A percentile compares a stretch with the other conserved stretches of the same genome.
Conservation (phyloP, 2,888 invertebrate genomes). For the Coelopa pilipes region DNA sequence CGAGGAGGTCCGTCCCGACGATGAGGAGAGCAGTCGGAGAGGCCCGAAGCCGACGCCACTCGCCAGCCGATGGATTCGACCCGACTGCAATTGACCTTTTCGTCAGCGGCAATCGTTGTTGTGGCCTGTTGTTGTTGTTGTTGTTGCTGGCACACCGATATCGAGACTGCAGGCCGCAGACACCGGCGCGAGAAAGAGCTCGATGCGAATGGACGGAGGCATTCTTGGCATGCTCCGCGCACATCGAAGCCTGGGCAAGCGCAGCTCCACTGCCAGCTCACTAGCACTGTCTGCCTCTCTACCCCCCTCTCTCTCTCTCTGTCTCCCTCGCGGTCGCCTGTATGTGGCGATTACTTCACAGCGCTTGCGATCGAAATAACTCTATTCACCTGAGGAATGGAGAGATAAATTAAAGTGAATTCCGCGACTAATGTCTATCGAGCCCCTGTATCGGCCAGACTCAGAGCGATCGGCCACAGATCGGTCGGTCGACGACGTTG, state of each 20-base stretch:
- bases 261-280: background rate
- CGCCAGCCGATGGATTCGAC: background rate
- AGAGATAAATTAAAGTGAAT: background rate
- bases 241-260: slow-evolving; percentile 7
- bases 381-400: slow-evolving; percentile 3
- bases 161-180: background rate
- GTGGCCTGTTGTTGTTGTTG: background rate
- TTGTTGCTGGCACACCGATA: background rate
- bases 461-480: too few relatives aligned
- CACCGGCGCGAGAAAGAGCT: background rate
- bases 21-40: background rate
- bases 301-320: too few relatives aligned
- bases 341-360: slow-evolving; percentile 9
- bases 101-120: background rate
- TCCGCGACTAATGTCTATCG: too few relatives aligned
- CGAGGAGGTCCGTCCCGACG: background rate
- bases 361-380: background rate
- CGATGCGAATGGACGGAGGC: background rate
- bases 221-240: slow-evolving; percentile 13
- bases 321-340: background rate
- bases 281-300: background rate
- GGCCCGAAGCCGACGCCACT: background rate
- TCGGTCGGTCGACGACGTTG: too few relatives aligned
- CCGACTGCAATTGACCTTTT: slow-evolving; percentile 29
- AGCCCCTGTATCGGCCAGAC: too few relatives aligned